Conservation (phyloP, 2,888 invertebrate species). For the Hypomecis punctinalis region DNA sequence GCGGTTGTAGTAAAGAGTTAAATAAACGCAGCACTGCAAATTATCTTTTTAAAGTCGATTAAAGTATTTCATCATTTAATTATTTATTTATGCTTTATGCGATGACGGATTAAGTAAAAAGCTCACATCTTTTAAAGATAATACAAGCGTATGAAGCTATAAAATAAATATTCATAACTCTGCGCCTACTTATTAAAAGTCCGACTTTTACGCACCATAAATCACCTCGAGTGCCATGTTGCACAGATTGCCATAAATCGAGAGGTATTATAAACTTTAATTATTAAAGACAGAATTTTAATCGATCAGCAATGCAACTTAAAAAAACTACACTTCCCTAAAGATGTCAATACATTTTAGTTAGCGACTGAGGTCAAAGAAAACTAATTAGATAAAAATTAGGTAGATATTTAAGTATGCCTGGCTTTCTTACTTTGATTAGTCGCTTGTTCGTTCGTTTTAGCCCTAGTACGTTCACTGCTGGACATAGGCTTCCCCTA, state of each 20-base stretch:
- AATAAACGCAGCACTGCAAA: no score
- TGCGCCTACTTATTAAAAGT: constrained; percentile 22
- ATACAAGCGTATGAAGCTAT: constrained; percentile 12
- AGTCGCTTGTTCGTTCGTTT: no score
- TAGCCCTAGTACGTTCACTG: no score
- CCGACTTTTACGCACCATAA: constrained; percentile 55
- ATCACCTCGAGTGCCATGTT: constrained; percentile 48
- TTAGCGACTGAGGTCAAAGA: no score
- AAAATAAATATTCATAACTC: constrained; percentile 23
- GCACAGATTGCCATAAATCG: constrained; percentile 59
- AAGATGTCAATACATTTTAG: no score
- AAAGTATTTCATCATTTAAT: not conserved
- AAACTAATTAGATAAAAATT: no score
- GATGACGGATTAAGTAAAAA: not conserved
- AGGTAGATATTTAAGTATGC: no score
- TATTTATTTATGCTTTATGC: not conserved
- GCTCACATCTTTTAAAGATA: not conserved
- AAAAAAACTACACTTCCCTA: no score
- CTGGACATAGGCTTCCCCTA: no score
- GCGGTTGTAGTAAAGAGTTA: no score
- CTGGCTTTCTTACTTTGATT: no score
- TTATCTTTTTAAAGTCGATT: not conserved
- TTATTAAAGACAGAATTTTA: constrained; percentile 50
- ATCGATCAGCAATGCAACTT: no score
- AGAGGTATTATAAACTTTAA: constrained; percentile 67